Conservation (phyloP, 2,888 invertebrate genomes). For the Carabus problematicus region DNA sequence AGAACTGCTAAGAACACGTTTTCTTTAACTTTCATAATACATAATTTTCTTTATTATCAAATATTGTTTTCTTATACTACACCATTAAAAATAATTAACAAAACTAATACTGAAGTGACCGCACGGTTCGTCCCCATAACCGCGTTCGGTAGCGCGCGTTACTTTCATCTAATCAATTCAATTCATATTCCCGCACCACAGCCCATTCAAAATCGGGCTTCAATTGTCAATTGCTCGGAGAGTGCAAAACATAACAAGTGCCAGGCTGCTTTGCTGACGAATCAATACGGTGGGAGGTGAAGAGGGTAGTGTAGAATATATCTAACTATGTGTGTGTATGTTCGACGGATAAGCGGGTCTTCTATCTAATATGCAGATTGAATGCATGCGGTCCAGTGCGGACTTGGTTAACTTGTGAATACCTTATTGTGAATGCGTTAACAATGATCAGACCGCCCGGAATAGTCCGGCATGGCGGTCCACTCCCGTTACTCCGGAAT, state of each 20-base stretch:
- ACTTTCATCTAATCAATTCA: conserved; percentile 38
- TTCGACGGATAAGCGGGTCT: conserved; percentile 7
- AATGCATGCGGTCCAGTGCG: conserved; percentile 1
- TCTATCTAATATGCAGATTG: conserved; percentile 20
- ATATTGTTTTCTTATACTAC: too few species aligned
- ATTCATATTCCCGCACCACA: conserved; percentile 26
- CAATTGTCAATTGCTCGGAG: conserved; percentile 35
- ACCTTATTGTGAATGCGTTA: conserved; percentile 10
- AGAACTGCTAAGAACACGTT: too few species aligned
- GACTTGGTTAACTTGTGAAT: conserved; percentile 4
- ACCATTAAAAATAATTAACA: too few species aligned
- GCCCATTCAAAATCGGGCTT: conserved; percentile 37
- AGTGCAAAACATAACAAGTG: conserved; percentile 37
- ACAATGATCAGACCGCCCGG: conserved; percentile 14
- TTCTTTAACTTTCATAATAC: too few species aligned
- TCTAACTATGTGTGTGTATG: too few species aligned
- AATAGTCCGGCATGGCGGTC: not conserved
- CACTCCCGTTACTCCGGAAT: not conserved
- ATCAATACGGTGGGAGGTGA: conserved; percentile 14
- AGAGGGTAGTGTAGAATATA: not conserved
- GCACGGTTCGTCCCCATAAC: not conserved
- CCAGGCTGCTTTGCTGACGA: not conserved
- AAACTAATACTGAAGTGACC: too few species aligned
- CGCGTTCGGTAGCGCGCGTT: conserved; percentile 1
- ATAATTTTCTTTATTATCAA: too few species aligned